phyloP scores from a whole-genome alignment of 2,888 invertebrate species.

The Athrips mouffetella region DNA sequence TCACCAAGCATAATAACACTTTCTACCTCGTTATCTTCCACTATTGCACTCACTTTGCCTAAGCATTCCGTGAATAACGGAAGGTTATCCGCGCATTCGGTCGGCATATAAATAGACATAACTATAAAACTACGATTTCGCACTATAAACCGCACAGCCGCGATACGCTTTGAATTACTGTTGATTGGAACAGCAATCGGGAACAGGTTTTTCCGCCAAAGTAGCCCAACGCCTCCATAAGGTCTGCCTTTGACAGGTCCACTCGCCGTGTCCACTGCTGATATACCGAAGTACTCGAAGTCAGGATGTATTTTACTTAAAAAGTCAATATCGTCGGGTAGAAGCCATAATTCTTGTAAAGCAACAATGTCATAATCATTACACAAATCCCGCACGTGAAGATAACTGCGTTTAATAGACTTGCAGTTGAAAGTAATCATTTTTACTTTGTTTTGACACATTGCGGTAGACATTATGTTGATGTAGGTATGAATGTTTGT shows the following conservation, averaged over 20 bases:
- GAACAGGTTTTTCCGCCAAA: too few species aligned
- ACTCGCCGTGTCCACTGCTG: not conserved
- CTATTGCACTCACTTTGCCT: not conserved
- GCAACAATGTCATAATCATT: not conserved
- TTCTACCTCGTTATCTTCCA: slow-evolving; percentile 1
- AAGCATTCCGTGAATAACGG: slow-evolving; percentile 7
- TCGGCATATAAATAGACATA: slow-evolving; percentile 10
- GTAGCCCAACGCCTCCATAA: slow-evolving; percentile 1
- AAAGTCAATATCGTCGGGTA: too few species aligned
- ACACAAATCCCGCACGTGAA: slow-evolving; percentile 1
- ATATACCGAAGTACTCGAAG: not conserved
- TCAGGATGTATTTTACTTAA: too few species aligned
- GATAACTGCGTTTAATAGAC: slow-evolving; percentile 8
- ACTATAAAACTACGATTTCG: not conserved
- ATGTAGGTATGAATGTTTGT: too few species aligned
- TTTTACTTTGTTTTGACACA: not conserved
- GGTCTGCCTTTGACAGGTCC: not conserved
- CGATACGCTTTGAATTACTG: not conserved
- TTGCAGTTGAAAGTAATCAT: slow-evolving; percentile 15
- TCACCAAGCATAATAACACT: not conserved
- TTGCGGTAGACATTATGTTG: too few species aligned
- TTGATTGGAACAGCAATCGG: too few species aligned
- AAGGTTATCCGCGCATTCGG: too few species aligned
- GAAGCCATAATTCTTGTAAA: too few species aligned
- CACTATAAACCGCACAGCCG: not conserved